Evolutionary conservation across 2,888 invertebrate genomes (phyloP).

Genomic region (Hirtodrosophila alboralis): DNA sequence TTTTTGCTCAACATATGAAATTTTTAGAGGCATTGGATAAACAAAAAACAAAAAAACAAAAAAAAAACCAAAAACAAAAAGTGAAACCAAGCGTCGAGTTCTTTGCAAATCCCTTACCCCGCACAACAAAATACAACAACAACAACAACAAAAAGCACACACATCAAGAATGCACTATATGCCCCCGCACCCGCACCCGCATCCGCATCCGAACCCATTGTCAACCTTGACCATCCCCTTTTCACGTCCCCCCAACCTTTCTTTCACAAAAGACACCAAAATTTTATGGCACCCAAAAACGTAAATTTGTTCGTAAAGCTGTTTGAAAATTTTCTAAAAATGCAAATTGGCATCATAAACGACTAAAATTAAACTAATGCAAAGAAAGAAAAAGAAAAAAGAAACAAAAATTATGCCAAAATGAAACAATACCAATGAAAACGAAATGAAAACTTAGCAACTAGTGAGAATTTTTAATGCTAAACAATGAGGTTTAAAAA

Average conservation of each 20-base stretch:
- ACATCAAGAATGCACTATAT: conserved; percentile 24
- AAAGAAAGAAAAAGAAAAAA: conserved; percentile 36
- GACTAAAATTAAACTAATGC: conserved; percentile 48
- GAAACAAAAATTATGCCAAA: too few relatives aligned
- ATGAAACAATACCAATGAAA: conserved; percentile 17
- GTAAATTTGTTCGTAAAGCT: conserved; percentile 54
- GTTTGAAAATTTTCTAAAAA: conserved; percentile 64
- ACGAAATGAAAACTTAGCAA: conserved; percentile 42
- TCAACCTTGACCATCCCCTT: conserved; percentile 14
- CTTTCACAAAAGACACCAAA: conserved; percentile 9
- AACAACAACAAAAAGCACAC: conserved; percentile 1
- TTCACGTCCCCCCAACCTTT: neutral
- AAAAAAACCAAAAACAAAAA: conserved; percentile 3
- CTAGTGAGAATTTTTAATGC: conserved; percentile 59
- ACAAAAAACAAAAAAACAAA: neutral
- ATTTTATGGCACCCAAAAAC: conserved; percentile 65
- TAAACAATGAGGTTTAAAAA: conserved; percentile 46
- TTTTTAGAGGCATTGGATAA: conserved; percentile 22
- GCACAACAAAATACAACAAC: conserved; percentile 7
- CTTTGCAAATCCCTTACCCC: conserved; percentile 8
- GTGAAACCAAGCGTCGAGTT: conserved; percentile 18
- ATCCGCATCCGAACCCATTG: neutral
- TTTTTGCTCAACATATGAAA: conserved; percentile 43
- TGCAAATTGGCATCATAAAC: conserved; percentile 54
- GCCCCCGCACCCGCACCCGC: neutral